Conservation (phyloP, 2,797 vertebrate genomes). For the Microtus agrestis region DNA sequence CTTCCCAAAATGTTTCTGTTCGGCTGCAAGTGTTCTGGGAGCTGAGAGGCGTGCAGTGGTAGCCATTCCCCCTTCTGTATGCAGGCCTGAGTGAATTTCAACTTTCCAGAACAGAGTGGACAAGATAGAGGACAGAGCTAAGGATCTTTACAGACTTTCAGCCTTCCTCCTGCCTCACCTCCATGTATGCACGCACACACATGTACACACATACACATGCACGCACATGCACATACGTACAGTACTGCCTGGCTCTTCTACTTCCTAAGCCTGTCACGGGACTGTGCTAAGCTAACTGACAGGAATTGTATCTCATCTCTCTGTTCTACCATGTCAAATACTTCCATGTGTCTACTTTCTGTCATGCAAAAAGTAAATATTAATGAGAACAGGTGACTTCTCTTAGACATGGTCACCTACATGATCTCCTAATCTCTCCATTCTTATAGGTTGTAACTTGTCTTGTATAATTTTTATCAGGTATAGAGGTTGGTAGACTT, state of each 20-base stretch:
- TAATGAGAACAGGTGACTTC: neutral
- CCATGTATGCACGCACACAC: no score
- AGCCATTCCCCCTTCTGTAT: neutral
- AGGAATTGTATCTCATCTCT: neutral
- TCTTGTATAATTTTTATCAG: neutral
- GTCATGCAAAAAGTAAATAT: neutral
- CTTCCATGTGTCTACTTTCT: neutral
- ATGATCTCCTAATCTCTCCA: neutral
- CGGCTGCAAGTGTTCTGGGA: neutral
- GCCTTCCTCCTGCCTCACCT: neutral
- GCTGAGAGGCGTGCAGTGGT: neutral
- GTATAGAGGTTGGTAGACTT: neutral
- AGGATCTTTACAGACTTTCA: neutral
- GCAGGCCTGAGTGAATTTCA: neutral
- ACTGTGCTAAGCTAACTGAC: neutral
- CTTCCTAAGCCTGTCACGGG: neutral
- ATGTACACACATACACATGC: neutral
- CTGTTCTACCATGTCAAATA: neutral
- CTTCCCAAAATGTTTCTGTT: neutral
- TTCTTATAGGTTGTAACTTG: neutral
- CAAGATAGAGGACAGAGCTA: neutral
- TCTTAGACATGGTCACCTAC: neutral
- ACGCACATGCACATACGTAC: neutral
- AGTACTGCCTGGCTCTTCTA: neutral
- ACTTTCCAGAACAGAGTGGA: neutral